Evolutionary conservation across 2,113 vertebrate species (phyloP).

Genomic region (Cololabis saira): DNA sequence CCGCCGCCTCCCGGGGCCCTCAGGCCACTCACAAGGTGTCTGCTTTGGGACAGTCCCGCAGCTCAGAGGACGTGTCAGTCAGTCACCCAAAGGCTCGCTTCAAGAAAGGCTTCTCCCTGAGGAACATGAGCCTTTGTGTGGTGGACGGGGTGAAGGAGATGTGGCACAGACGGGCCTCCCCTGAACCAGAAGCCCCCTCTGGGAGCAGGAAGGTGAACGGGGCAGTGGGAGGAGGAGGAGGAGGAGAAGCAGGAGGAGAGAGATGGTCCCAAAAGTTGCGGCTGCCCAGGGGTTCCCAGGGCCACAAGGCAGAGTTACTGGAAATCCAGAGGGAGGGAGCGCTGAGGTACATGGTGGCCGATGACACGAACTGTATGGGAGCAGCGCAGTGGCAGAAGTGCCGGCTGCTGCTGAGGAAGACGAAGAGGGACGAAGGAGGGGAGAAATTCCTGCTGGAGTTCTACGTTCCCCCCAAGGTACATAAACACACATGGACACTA

Average conservation of each 20-base stretch:
- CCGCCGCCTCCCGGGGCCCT: conserved; percentile 53
- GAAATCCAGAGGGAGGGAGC: conserved; percentile 96
- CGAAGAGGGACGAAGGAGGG: conserved; percentile 84
- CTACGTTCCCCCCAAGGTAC: conserved; percentile 96
- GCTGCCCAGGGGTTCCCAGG: conserved; percentile 78
- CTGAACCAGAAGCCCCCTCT: conserved; percentile 81
- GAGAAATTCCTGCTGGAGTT: conserved; percentile 96
- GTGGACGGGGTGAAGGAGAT: conserved; percentile 96
- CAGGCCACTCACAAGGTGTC: conserved; percentile 83
- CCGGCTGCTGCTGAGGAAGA: conserved; percentile 90
- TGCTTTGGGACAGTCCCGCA: conserved; percentile 90
- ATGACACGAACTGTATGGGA: conserved; percentile 91
- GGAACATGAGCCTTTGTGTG: conserved; percentile 97
- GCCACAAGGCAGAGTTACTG: conserved; percentile 89
- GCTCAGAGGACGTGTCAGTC: conserved; percentile 92
- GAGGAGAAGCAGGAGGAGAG: conserved; percentile 61
- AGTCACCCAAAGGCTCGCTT: conserved; percentile 86
- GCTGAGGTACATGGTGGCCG: conserved; percentile 94
- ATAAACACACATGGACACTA: conserved; percentile 1
- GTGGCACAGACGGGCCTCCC: conserved; percentile 92
- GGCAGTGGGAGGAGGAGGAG: conserved; percentile 17
- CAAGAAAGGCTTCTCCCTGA: conserved; percentile 95
- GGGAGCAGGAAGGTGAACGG: conserved; percentile 61
- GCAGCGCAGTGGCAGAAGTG: conserved; percentile 96
- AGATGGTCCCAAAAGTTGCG: conserved; percentile 86